phyloP scores from a whole-genome alignment of 2,797 vertebrate genomes.

The Sus cebifrons region DNA sequence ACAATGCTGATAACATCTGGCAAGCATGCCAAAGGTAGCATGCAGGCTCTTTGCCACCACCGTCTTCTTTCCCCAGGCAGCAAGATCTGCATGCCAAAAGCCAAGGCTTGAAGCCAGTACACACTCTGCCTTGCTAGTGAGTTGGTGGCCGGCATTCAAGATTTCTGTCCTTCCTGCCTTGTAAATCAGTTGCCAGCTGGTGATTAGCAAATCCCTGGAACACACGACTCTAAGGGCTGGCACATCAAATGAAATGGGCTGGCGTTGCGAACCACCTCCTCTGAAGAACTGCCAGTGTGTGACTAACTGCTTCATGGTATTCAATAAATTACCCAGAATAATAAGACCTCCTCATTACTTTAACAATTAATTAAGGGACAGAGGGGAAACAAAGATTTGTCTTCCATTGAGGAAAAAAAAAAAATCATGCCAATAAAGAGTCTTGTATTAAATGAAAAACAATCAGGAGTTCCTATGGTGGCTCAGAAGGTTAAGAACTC shows the following conservation, averaged over 20 bases:
- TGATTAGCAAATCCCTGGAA: slow-evolving; percentile 69
- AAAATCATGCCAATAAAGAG: neutral
- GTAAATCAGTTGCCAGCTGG: slow-evolving; percentile 59
- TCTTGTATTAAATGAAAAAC: no score
- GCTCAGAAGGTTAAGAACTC: no score
- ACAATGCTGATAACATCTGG: neutral
- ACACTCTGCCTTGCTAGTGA: neutral
- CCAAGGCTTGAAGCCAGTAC: neutral
- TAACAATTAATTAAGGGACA: slow-evolving; percentile 71
- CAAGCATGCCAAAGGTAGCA: slow-evolving; percentile 17
- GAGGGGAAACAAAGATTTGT: slow-evolving; percentile 48
- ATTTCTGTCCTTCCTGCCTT: neutral
- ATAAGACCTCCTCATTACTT: slow-evolving; percentile 67
- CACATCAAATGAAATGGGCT: slow-evolving; percentile 33
- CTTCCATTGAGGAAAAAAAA: neutral
- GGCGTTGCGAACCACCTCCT: slow-evolving; percentile 7
- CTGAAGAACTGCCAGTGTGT: slow-evolving; percentile 54
- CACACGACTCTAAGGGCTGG: slow-evolving; percentile 1
- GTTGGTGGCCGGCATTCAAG: slow-evolving; percentile 5
- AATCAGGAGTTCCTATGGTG: no score
- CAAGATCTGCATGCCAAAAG: neutral
- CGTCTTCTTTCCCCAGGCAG: neutral
- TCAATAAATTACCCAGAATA: slow-evolving; percentile 73
- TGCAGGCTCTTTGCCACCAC: neutral
- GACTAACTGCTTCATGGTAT: slow-evolving; percentile 56